Percentiles rank a stretch among this genome's conserved stretches.
These are phyloP conservation scores for Meriones unguiculatus DNA, from an alignment of 2,113 vertebrate genomes.

Conservation along the genomic window DNA sequence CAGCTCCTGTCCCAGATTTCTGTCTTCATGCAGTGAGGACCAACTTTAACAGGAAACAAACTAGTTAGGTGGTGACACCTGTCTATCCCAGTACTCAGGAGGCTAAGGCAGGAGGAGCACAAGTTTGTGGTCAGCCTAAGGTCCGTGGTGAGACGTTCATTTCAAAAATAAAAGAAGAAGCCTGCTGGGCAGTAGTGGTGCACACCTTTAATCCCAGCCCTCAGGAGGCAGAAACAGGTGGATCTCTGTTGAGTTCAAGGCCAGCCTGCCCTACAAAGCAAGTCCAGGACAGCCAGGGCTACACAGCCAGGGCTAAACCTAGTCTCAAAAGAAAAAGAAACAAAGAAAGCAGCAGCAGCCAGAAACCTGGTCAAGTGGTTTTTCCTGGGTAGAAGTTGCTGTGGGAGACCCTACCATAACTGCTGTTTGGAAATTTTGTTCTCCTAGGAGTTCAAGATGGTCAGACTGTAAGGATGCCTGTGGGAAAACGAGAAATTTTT, in stretches of 20 bases:
- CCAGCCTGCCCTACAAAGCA: no score
- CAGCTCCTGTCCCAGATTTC: background rate
- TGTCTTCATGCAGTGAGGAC: background rate
- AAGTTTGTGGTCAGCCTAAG: background rate
- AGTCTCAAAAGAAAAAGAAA: background rate
- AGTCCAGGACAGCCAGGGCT: no score
- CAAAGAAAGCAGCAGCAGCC: background rate
- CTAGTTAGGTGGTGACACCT: background rate
- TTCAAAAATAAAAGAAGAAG: background rate
- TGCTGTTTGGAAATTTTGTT: conserved; percentile 21
- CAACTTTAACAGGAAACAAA: background rate
- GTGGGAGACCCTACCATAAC: background rate
- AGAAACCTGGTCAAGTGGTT: background rate
- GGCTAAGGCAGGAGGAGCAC: background rate
- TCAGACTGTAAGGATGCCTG: conserved; percentile 97
- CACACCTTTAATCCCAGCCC: no score
- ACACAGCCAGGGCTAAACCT: no score
- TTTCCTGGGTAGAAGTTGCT: background rate
- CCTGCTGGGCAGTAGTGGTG: background rate
- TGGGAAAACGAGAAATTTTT: conserved; percentile 97
- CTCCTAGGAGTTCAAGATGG: conserved; percentile 95
- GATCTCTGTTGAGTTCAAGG: no score
- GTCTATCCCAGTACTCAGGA: no score
- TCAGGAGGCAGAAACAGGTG: no score
- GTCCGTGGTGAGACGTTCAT: background rate